A percentile compares a stretch with the other conserved stretches of the same genome.
These are phyloP conservation scores for Boleophthalmus pectinirostris DNA, from an alignment of 2,113 vertebrate genomes.

Conservation along the genomic window DNA sequence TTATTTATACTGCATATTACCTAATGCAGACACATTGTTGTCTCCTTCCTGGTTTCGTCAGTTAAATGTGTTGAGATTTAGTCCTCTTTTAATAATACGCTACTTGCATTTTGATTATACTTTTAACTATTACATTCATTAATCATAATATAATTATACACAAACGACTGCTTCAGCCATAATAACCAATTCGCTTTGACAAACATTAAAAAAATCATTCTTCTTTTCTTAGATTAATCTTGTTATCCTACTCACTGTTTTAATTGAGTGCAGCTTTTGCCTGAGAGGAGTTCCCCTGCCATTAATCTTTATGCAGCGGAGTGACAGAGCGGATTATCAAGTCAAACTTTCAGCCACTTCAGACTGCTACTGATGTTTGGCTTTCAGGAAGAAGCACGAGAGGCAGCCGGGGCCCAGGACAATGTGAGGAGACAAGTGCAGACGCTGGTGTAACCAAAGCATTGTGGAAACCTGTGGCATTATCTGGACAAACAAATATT, in stretches of 20 bases:
- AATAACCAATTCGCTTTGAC: neutral
- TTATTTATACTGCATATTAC: neutral
- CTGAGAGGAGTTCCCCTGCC: slow-evolving; percentile 66
- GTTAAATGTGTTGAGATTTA: too few species aligned
- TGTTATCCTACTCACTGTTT: slow-evolving; percentile 37
- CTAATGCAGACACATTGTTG: neutral
- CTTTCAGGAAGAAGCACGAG: slow-evolving; percentile 70
- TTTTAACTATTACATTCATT: neutral
- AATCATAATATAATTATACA: neutral
- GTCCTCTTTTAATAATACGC: too few species aligned
- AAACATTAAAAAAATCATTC: neutral
- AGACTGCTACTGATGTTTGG: slow-evolving; percentile 75
- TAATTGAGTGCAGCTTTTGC: slow-evolving; percentile 60
- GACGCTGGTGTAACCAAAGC: slow-evolving; percentile 66
- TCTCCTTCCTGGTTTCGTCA: neutral
- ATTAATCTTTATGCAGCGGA: slow-evolving; percentile 68
- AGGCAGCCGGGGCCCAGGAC: slow-evolving; percentile 33
- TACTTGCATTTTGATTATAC: neutral
- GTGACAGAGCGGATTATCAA: slow-evolving; percentile 68
- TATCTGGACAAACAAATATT: slow-evolving; percentile 80
- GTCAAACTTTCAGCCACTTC: slow-evolving; percentile 76
- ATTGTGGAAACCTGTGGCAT: slow-evolving; percentile 60
- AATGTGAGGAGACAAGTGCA: slow-evolving; percentile 50
- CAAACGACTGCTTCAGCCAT: neutral
- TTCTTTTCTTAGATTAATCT: neutral